Conservation (phyloP, 2,888 invertebrate genomes). For the Ectemnius cavifrons region DNA sequence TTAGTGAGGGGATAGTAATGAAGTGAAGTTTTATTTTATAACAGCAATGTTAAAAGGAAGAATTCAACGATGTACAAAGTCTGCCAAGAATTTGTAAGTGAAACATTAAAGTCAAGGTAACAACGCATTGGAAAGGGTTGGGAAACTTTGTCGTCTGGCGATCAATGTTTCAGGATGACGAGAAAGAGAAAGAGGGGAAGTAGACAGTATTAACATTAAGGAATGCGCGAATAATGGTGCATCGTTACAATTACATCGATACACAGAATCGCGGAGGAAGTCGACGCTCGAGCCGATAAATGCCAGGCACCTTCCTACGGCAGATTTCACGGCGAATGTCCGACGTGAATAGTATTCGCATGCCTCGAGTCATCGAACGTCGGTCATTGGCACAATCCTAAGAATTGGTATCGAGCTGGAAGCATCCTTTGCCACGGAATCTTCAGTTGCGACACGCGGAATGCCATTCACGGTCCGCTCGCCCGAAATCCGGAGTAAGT, state of each 20-base stretch:
- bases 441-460: constrained; percentile 2
- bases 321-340: constrained; percentile 60
- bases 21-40: too few species aligned
- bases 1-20: too few species aligned
- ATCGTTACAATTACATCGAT: constrained; percentile 51
- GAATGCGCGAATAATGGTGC: constrained; percentile 48
- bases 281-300: constrained; percentile 50
- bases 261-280: constrained; percentile 42
- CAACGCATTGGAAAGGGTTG: too few species aligned
- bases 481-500: constrained; percentile 1
- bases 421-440: background rate
- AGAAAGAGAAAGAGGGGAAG: too few species aligned
- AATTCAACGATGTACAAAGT: too few species aligned
- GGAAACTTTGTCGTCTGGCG: too few species aligned
- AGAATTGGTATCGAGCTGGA: constrained; percentile 14
- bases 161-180: too few species aligned
- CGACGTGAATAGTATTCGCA: constrained; percentile 45
- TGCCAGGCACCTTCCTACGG: constrained; percentile 55
- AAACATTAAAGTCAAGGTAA: too few species aligned
- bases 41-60: too few species aligned
- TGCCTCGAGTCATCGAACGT: constrained; percentile 31
- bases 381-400: constrained; percentile 22
- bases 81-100: too few species aligned
- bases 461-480: background rate
- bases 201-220: too few species aligned